These are phyloP conservation scores for Ciconia maguari DNA, from an alignment of 2,113 vertebrate species.

Conservation along the genomic window DNA sequence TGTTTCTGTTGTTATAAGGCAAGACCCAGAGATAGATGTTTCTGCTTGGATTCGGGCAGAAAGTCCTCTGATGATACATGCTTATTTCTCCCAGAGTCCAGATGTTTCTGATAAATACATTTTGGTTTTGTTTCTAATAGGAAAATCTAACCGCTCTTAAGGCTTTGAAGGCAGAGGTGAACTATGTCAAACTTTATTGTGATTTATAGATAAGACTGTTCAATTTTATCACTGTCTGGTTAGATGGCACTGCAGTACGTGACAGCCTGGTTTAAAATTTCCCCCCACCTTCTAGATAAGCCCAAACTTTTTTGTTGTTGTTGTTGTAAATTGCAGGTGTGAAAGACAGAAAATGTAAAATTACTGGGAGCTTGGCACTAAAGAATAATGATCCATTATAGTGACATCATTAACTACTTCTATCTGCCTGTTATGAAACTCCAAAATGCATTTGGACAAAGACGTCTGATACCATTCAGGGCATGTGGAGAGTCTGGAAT, in stretches of 20 bases:
- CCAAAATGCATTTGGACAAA: not conserved
- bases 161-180: constrained; percentile 21
- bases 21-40: not conserved
- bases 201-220: constrained; percentile 16
- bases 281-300: not conserved
- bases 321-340: not conserved
- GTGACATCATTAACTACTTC: constrained; percentile 25
- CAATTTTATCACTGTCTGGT: constrained; percentile 44
- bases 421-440: not conserved
- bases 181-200: constrained; percentile 7
- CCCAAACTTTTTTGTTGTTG: not conserved
- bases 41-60: not conserved
- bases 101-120: constrained; percentile 1
- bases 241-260: not conserved
- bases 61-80: not conserved
- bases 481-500: not conserved
- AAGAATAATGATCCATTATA: constrained; percentile 4
- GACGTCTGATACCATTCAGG: not conserved
- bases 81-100: not conserved
- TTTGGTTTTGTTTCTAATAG: constrained; percentile 4
- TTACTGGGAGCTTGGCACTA: not conserved
- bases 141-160: not conserved
- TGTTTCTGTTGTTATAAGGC: not conserved
- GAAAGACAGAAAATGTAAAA: not conserved
- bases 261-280: not conserved